Evolutionary conservation across 2,888 invertebrate species (phyloP).

Genomic region (Lordiphosa fenestrarum): DNA sequence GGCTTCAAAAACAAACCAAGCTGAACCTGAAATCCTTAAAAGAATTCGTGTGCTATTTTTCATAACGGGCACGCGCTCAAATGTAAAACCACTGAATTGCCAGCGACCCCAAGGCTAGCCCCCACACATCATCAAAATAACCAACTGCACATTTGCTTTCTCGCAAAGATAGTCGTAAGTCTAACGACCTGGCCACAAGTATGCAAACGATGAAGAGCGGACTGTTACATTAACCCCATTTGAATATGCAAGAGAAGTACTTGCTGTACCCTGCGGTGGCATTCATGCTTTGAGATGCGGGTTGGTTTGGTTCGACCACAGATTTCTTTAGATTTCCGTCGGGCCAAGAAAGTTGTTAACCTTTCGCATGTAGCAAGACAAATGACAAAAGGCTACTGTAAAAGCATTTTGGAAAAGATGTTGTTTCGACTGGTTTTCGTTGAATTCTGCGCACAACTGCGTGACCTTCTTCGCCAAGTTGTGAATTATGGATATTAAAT

Average conservation of each 20-base stretch:
- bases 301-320: conserved; percentile 21
- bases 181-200: conserved; percentile 50
- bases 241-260: conserved; percentile 18
- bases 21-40: not conserved
- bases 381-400: conserved; percentile 72
- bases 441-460: conserved; percentile 13
- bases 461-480: conserved; percentile 49
- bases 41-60: conserved; percentile 48
- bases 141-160: conserved; percentile 46
- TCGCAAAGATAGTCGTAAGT: conserved; percentile 8
- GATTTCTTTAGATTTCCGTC: conserved; percentile 45
- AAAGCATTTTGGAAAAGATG: conserved; percentile 24
- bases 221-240: conserved; percentile 70
- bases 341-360: conserved; percentile 68
- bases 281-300: conserved; percentile 33
- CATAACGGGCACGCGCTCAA: conserved; percentile 59
- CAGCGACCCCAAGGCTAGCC: conserved; percentile 60
- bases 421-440: conserved; percentile 3
- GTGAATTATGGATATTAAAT: conserved; percentile 15
- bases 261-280: conserved; percentile 41
- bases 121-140: conserved; percentile 43
- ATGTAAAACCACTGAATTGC: conserved; percentile 57
- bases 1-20: too few relatives aligned
- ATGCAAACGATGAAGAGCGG: conserved; percentile 54
- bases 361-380: conserved; percentile 50